Evolutionary conservation across 2,113 vertebrate species (phyloP).

Genomic region (Eretmodus cyanostictus): DNA sequence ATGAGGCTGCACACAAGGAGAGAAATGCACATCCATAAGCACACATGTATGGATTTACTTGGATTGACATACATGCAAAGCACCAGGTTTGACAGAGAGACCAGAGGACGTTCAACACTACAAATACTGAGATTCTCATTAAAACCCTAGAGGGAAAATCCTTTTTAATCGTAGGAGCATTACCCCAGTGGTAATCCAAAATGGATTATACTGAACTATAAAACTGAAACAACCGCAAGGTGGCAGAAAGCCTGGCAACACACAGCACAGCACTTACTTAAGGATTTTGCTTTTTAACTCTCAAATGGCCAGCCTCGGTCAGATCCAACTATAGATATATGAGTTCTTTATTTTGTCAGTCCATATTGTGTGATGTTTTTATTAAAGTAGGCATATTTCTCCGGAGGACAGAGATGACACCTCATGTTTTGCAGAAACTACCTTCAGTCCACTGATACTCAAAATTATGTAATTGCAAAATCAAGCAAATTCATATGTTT

Average conservation of each 20-base stretch:
- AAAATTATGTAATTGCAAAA: not conserved
- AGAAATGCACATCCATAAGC: not conserved
- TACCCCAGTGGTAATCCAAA: slow-evolving; percentile 48
- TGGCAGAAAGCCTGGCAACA: slow-evolving; percentile 6
- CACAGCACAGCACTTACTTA: not conserved
- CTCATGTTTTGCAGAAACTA: not conserved
- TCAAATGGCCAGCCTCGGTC: not conserved
- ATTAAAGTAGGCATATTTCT: not conserved
- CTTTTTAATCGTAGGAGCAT: slow-evolving; percentile 56
- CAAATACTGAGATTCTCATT: slow-evolving; percentile 56
- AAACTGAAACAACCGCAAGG: slow-evolving; percentile 17
- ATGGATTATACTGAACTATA: slow-evolving; percentile 29
- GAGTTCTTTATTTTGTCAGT: not conserved
- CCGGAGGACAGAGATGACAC: not conserved
- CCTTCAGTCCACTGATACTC: not conserved
- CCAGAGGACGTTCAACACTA: not conserved
- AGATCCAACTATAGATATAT: not conserved
- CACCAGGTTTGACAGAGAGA: not conserved
- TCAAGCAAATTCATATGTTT: not conserved
- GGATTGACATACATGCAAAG: not conserved
- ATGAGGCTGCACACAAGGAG: not conserved
- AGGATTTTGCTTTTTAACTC: not conserved
- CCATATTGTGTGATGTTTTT: not conserved
- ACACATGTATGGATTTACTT: not conserved
- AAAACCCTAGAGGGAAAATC: slow-evolving; percentile 55